phyloP scores from a whole-genome alignment of 2,797 vertebrate genomes.

The Aulostomus chinensis region DNA sequence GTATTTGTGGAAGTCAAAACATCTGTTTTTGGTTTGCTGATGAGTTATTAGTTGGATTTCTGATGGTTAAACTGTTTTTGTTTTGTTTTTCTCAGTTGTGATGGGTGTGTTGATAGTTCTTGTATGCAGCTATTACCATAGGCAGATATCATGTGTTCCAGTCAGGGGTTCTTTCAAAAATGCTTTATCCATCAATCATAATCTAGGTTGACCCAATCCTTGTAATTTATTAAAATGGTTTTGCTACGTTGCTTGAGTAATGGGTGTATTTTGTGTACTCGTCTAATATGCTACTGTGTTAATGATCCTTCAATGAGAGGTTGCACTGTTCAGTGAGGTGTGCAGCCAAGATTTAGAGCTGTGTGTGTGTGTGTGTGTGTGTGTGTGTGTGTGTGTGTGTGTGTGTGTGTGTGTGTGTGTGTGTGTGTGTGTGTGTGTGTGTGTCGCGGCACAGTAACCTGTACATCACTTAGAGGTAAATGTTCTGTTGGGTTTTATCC shows the following conservation, averaged over 20 bases:
- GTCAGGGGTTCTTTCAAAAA: conserved; percentile 48
- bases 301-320: conserved; percentile 52
- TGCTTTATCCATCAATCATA: conserved; percentile 63
- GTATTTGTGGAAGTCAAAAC: conserved; percentile 58
- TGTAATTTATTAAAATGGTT: conserved; percentile 45
- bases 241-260: conserved; percentile 77
- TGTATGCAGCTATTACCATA: conserved; percentile 54
- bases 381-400: conserved; percentile 14
- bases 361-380: neutral
- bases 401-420: neutral
- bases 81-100: conserved; percentile 20
- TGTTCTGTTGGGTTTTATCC: conserved; percentile 3
- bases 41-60: conserved; percentile 20
- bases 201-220: conserved; percentile 54
- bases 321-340: conserved; percentile 24
- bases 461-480: conserved; percentile 21
- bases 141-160: conserved; percentile 35
- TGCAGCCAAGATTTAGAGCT: conserved; percentile 12
- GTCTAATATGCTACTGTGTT: conserved; percentile 85
- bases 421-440: neutral
- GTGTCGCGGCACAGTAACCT: conserved; percentile 13
- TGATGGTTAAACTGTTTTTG: conserved; percentile 9
- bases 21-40: conserved; percentile 27
- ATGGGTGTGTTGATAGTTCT: conserved; percentile 22
- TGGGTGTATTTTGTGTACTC: conserved; percentile 80